These are phyloP conservation scores for Ennomos erosarius DNA, from an alignment of 2,888 invertebrate species.

Conservation along the genomic window DNA sequence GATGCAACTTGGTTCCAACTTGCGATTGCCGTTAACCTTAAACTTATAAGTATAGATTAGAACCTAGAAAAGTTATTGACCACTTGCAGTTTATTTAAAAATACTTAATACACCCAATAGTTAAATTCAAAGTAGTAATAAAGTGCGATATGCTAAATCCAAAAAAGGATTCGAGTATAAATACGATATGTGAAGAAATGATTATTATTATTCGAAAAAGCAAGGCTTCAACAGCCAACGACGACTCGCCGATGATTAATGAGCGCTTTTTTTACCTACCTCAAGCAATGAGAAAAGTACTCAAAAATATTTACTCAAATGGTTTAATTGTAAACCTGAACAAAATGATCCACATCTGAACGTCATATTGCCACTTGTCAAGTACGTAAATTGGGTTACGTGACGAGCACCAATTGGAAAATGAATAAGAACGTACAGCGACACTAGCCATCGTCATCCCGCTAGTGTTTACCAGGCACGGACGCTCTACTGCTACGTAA, in stretches of 20 bases:
- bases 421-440: conserved; percentile 45
- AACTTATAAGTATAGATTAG: conserved; percentile 24
- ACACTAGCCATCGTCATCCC: conserved; percentile 58
- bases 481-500: conserved; percentile 64
- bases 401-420: conserved; percentile 47
- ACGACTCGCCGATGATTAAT: too few species aligned
- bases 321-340: conserved; percentile 16
- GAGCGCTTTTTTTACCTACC: too few species aligned
- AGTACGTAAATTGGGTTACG: conserved; percentile 41
- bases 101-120: not conserved
- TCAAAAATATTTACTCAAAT: conserved; percentile 1
- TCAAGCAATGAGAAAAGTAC: too few species aligned
- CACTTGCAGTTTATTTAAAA: not conserved
- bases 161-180: not conserved
- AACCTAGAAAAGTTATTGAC: conserved; percentile 2
- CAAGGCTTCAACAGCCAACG: not conserved
- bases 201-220: conserved; percentile 1
- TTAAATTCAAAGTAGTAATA: too few species aligned
- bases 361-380: conserved; percentile 28
- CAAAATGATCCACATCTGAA: conserved; percentile 22
- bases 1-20: conserved; percentile 42
- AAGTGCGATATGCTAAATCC: not conserved
- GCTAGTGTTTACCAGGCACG: conserved; percentile 69
- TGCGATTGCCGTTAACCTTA: conserved; percentile 42
- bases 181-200: not conserved